phyloP scores from a whole-genome alignment of 2,113 vertebrate genomes.

The Speoplatyrhinus poulsoni region DNA sequence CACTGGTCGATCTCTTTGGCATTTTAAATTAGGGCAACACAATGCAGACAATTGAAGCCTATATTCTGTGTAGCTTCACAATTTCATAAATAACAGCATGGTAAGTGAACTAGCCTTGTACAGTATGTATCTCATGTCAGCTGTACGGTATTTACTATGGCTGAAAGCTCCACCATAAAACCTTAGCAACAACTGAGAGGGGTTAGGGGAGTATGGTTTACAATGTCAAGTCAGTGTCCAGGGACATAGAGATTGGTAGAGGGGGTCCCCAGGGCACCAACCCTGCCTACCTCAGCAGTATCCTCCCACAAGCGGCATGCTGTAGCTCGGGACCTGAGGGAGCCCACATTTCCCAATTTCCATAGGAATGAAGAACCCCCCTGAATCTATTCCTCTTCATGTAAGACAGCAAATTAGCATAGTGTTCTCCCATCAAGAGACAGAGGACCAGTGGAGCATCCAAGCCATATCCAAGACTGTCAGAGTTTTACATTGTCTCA shows the following conservation, averaged over 20 bases:
- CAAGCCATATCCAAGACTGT: constrained; percentile 50
- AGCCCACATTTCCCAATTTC: constrained; percentile 24
- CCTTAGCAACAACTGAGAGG: constrained; percentile 12
- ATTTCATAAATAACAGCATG: constrained; percentile 14
- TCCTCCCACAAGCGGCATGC: constrained; percentile 40
- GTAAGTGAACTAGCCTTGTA: constrained; percentile 33
- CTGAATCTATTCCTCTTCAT: constrained; percentile 47
- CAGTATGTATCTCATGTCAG: constrained; percentile 23
- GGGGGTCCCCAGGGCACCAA: constrained; percentile 36
- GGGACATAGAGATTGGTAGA: constrained; percentile 26
- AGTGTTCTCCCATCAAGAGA: constrained; percentile 47
- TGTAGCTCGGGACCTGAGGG: constrained; percentile 30
- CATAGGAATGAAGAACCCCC: constrained; percentile 43
- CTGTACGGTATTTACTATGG: constrained; percentile 29
- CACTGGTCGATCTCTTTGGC: constrained; percentile 37
- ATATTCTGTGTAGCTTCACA: constrained; percentile 10
- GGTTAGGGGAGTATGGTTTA: constrained; percentile 29
- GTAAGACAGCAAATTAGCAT: constrained; percentile 57
- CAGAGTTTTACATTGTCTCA: constrained; percentile 54
- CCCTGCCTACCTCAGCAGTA: constrained; percentile 57
- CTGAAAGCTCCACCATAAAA: constrained; percentile 39
- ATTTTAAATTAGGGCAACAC: constrained; percentile 41
- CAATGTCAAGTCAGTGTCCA: constrained; percentile 33
- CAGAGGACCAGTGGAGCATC: constrained; percentile 33
- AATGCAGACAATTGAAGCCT: constrained; percentile 25